phyloP scores from a whole-genome alignment of 2,888 invertebrate genomes.

The Ecliptopera silaceata region DNA sequence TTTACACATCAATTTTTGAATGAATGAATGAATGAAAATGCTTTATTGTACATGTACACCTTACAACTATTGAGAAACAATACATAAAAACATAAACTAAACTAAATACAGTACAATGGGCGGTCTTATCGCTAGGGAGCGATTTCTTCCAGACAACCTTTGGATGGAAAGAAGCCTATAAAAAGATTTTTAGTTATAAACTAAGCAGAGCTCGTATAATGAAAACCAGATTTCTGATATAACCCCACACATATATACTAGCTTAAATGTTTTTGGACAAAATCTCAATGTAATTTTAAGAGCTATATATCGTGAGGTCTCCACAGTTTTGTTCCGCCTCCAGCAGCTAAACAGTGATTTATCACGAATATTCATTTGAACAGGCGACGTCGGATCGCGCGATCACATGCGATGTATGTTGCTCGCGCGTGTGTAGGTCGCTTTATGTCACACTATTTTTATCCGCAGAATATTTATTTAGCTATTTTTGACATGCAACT shows the following conservation, averaged over 20 bases:
- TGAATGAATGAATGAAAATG: too few species aligned
- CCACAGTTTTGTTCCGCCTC: constrained; percentile 28
- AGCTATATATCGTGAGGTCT: constrained; percentile 2
- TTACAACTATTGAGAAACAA: too few species aligned
- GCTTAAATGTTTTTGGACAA: background rate
- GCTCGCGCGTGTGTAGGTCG: constrained; percentile 44
- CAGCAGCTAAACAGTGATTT: constrained; percentile 76
- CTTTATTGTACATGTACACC: too few species aligned
- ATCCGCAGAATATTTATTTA: constrained; percentile 2
- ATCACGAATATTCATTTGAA: constrained; percentile 80
- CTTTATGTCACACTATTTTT: constrained; percentile 25
- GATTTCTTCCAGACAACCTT: too few species aligned
- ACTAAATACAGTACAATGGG: too few species aligned
- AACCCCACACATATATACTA: background rate
- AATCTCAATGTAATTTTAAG: background rate
- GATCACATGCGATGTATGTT: constrained; percentile 77
- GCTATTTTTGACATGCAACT: background rate
- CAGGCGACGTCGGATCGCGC: constrained; percentile 76
- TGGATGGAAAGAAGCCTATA: too few species aligned
- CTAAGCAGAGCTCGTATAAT: too few species aligned
- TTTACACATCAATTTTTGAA: too few species aligned
- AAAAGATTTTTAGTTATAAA: too few species aligned
- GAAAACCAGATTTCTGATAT: too few species aligned
- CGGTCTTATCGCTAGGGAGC: too few species aligned
- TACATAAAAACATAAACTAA: too few species aligned